phyloP scores from a whole-genome alignment of 2,888 invertebrate genomes.

The Habroteleia sp. region DNA sequence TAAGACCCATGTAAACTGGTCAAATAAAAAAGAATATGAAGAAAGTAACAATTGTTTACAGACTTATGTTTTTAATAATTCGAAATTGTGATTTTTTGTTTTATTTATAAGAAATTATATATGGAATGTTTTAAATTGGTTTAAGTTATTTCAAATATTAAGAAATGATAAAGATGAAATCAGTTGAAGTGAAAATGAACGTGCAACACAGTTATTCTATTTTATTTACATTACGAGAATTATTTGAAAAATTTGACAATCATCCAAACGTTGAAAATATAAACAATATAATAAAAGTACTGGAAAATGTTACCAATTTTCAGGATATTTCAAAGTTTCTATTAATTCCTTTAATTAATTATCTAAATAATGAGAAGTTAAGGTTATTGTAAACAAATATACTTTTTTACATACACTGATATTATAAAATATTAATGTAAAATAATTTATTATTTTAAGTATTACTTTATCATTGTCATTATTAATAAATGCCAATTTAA shows the following conservation, averaged over 20 bases:
- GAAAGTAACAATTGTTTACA: too few relatives aligned
- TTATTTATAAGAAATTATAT: too few relatives aligned
- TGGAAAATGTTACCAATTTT: slow-evolving; percentile 80
- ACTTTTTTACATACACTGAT: too few relatives aligned
- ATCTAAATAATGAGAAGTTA: slow-evolving; percentile 71
- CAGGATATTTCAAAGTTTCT: slow-evolving; percentile 83
- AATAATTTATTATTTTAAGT: slow-evolving; percentile 1
- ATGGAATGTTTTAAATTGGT: too few relatives aligned
- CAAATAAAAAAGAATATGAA: too few relatives aligned
- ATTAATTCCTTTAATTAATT: slow-evolving; percentile 82
- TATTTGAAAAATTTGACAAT: slow-evolving; percentile 73
- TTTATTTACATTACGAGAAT: slow-evolving; percentile 11
- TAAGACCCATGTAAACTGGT: too few relatives aligned
- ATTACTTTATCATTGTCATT: not conserved
- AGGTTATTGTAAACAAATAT: slow-evolving; percentile 66
- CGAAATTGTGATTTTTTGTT: too few relatives aligned
- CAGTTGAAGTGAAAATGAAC: too few relatives aligned
- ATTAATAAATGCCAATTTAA: slow-evolving; percentile 34
- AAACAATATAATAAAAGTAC: slow-evolving; percentile 74
- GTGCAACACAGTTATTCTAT: not conserved
- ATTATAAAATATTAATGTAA: too few relatives aligned
- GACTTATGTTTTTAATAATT: too few relatives aligned
- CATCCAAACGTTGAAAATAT: slow-evolving; percentile 81
- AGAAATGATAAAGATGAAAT: too few relatives aligned
- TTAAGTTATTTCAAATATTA: too few relatives aligned